phyloP scores from a whole-genome alignment of 2,888 invertebrate genomes.

The Oscheius sp. region DNA sequence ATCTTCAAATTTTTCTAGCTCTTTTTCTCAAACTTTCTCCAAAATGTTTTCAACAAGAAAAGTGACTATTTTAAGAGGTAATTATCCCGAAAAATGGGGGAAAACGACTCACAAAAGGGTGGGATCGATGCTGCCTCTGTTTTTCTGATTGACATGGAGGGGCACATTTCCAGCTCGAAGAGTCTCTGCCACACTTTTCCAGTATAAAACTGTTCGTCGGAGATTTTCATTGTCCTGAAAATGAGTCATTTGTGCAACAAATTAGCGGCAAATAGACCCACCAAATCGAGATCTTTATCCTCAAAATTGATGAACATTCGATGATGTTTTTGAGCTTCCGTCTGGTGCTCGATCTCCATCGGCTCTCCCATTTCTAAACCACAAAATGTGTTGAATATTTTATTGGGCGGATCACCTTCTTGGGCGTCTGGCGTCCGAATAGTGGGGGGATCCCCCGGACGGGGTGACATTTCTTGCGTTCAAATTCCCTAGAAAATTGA shows the following conservation, averaged over 20 bases:
- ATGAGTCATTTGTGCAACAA: not conserved
- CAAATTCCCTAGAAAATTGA: no score
- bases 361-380: not conserved
- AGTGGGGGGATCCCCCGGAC: not conserved
- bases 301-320: not conserved
- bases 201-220: conserved; percentile 1
- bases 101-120: not conserved
- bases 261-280: not conserved
- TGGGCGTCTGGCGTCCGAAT: not conserved
- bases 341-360: not conserved
- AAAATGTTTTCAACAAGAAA: not conserved
- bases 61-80: not conserved
- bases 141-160: not conserved
- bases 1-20: not conserved
- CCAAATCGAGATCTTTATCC: not conserved
- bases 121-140: not conserved
- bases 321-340: not conserved
- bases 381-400: not conserved
- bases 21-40: not conserved
- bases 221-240: conserved; percentile 19
- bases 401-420: not conserved
- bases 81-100: not conserved
- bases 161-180: not conserved
- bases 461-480: conserved; percentile 2
- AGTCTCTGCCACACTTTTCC: conserved; percentile 14